Percentiles rank a stretch among this genome's conserved stretches.
phyloP scores from a whole-genome alignment of 2,888 invertebrate genomes.

The Parthenolecanium corni region DNA sequence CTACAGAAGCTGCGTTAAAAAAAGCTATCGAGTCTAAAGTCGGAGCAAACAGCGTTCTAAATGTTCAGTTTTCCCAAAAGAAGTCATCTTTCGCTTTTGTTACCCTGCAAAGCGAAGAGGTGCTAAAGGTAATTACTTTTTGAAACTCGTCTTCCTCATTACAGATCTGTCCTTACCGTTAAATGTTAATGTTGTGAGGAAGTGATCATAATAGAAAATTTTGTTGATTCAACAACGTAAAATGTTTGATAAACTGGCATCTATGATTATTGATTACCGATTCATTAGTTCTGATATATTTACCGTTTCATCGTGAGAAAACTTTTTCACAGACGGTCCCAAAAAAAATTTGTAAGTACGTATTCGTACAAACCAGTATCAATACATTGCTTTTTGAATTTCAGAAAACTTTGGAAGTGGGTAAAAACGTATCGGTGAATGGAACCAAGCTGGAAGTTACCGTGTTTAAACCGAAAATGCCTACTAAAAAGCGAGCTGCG shows the following conservation, averaged over 20 bases:
- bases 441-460: background rate
- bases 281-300: too few species aligned
- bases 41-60: background rate
- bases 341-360: too few species aligned
- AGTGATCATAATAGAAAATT: too few species aligned
- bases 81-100: conserved; percentile 10
- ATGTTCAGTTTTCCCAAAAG: background rate
- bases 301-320: too few species aligned
- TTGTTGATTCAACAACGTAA: too few species aligned
- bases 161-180: background rate
- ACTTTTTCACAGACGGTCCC: too few species aligned
- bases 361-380: too few species aligned
- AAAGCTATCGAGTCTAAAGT: conserved; percentile 5
- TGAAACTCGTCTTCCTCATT: background rate
- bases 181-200: too few species aligned
- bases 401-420: conserved; percentile 6
- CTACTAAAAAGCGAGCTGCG: conserved; percentile 6
- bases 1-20: background rate
- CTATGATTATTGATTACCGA: too few species aligned
- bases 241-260: too few species aligned
- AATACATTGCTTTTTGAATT: too few species aligned
- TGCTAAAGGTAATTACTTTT: conserved; percentile 6
- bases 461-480: background rate
- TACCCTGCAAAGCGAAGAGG: background rate
- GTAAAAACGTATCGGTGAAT: background rate